Conservation (phyloP, 1,140 invertebrate species). For the Ditylenchus dipsaci region DNA sequence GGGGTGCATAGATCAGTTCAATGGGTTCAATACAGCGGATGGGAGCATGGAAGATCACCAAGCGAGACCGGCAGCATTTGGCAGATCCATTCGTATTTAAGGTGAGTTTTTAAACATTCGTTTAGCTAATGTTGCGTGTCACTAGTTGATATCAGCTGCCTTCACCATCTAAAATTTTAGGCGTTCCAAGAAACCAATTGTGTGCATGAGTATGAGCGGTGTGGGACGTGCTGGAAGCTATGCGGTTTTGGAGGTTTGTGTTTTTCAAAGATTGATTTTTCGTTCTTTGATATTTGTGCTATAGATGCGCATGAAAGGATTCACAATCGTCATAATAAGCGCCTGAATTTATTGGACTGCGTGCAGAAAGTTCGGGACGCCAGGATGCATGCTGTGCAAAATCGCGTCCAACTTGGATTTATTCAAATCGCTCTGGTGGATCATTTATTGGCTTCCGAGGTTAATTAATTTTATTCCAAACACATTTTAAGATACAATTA, state of each 20-base stretch:
- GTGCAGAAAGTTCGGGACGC: neutral
- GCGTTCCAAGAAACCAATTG: neutral
- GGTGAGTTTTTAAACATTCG: neutral
- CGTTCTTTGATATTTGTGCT: neutral
- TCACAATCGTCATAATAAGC: neutral
- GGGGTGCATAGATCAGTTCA: neutral
- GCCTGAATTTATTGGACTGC: neutral
- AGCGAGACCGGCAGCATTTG: neutral
- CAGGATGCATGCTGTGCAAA: neutral
- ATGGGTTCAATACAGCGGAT: neutral
- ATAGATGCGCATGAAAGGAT: neutral
- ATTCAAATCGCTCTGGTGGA: neutral
- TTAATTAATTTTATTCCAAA: neutral
- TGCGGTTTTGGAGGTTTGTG: neutral
- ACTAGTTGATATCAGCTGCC: too few relatives aligned
- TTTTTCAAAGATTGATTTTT: neutral
- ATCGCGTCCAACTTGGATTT: neutral
- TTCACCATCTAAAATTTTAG: neutral
- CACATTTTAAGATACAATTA: neutral
- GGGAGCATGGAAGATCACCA: neutral
- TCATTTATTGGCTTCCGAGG: neutral
- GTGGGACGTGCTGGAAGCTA: neutral
- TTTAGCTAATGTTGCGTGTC: too few relatives aligned
- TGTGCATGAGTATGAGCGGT: neutral
- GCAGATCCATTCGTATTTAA: neutral